Evolutionary conservation across 2,113 vertebrate species (phyloP), one percentile per base, ranked within the genome.

Genomic region (Rousettus leschenaultii): DNA sequence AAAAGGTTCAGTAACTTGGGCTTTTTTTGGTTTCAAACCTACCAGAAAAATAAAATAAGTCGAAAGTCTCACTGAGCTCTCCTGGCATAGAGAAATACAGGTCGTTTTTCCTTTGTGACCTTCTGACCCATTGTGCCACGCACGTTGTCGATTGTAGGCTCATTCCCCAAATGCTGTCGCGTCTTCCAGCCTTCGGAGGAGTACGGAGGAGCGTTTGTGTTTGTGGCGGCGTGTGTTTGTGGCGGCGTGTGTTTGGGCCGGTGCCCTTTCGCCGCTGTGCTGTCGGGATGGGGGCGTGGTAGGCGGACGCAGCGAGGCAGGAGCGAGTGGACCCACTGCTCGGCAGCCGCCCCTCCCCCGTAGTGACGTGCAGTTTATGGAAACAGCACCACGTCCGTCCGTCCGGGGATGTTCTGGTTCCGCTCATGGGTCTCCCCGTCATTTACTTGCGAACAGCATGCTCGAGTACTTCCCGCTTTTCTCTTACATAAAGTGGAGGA

Each of bases 81-180:
- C 4, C 24, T 75, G 57, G 77, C 68, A 66, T 57, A 95, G 87
- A 40, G 7, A 74, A 90, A n/a, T 1, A 21, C 26, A 26, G 35
- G 22, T 65, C 40, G 87, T 38, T 95, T 87, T 79, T 77, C 45
- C 40, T 74, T 35, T 40, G 68, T 91, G 82, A 55, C 79, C 38
- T 0, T 86, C 38, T 89, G 86, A 78, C 38, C n/a, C n/a, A 22
- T 3, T 10, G 11, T 43, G 86, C 82, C 89, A 68, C 86, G 28
- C 15, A 15, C 5, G 5, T 7, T 45, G 73, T 63, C 48, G 94
- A 83, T 28, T 11, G 10, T 19, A 51, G 84, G n/a, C 73, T 78
- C 8, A 9, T 16, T 70, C 51, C 61, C 75, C 1, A 0, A 71
- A 48, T 1, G 3, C n/a, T 55, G 33, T 12, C 18, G 0, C 48